Base-by-base conservation (phyloP, 2,888 invertebrate species). In the Callimorpha dominula region DNA sequence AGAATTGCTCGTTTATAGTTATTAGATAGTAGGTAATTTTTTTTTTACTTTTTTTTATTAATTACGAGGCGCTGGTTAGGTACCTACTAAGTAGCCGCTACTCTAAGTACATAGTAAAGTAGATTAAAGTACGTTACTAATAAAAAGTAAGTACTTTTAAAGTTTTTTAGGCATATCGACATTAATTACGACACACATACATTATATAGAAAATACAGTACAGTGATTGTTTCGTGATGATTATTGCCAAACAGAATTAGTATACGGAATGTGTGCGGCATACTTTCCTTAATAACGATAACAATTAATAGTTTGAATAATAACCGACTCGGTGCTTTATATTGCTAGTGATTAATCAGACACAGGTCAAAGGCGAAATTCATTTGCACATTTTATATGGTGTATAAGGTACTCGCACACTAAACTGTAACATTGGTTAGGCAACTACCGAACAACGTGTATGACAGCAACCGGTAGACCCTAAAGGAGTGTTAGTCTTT, bases 311-410 rank as follows among this genome's bases (percentile, higher is more conserved):
- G 17, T 50, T 17, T 65, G 50, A 65, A 50, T 67, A 42, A 52
- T 67, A 67, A 71, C 63, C 43, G 68, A 15, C 14, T 43, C 12
- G 67, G 65, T 65, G 64, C 52, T 43, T 62, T 68, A 67, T 57
- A 71, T 65, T 68, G 49, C 49, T 31, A 40, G 68, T 60, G 54
- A 74, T 74, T 68, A 71, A 71, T 74, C 74, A 66, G 65, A 50
- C 50, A 43, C 52, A 69, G 65, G 68, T 66, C 70, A 70, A 49
- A 70, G 65, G 70, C 57, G 70, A 64, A 54, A 46, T 65, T 66
- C 63, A 72, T 79, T 80, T 80, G 17, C 31, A 50, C 17, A 17
- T 40, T 50, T 50, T 9, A 40, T 65, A 65, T 65, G 40, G 65
- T 50, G 50, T 9, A 31, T 17, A 50, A 40, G 31, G 17, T 40